These are phyloP conservation scores for Eutrigla gurnardus DNA, from an alignment of 2,797 vertebrate genomes.

Conservation along the genomic window DNA sequence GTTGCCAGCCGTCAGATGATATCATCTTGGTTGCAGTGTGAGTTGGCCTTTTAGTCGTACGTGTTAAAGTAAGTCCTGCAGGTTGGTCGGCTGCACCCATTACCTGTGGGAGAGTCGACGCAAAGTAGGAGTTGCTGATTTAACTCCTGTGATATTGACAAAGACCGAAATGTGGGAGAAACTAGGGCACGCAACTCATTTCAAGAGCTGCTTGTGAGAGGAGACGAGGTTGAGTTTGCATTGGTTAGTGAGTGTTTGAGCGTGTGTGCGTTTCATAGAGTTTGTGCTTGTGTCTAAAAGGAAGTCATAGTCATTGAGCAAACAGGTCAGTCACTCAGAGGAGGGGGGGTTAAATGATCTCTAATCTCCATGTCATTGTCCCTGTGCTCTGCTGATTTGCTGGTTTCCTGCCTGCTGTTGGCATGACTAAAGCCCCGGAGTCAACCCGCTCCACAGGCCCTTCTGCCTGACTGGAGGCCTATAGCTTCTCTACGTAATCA, in stretches of 20 bases:
- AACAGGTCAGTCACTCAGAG: slow-evolving; percentile 53
- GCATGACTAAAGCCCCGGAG: slow-evolving; percentile 70
- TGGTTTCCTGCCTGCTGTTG: slow-evolving; percentile 74
- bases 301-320: slow-evolving; percentile 66
- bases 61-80: slow-evolving; percentile 38
- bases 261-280: slow-evolving; percentile 3
- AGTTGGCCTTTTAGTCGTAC: slow-evolving; percentile 45
- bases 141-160: slow-evolving; percentile 16
- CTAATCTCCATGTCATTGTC: slow-evolving; percentile 82
- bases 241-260: not conserved
- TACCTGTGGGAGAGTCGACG: slow-evolving; percentile 37
- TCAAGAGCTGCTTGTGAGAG: slow-evolving; percentile 24
- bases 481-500: slow-evolving; percentile 67
- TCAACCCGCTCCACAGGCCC: slow-evolving; percentile 55
- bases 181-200: not conserved
- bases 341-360: slow-evolving; percentile 64
- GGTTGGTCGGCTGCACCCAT: slow-evolving; percentile 43
- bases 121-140: slow-evolving; percentile 21
- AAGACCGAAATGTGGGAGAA: slow-evolving; percentile 25
- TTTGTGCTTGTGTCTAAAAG: slow-evolving; percentile 54
- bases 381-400: slow-evolving; percentile 71
- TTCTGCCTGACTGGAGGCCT: slow-evolving; percentile 80
- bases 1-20: slow-evolving; percentile 59
- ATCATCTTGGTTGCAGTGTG: slow-evolving; percentile 37
- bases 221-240: slow-evolving; percentile 19